Evolutionary conservation across 1,140 invertebrate species (phyloP).

Genomic region (Battus philenor): DNA sequence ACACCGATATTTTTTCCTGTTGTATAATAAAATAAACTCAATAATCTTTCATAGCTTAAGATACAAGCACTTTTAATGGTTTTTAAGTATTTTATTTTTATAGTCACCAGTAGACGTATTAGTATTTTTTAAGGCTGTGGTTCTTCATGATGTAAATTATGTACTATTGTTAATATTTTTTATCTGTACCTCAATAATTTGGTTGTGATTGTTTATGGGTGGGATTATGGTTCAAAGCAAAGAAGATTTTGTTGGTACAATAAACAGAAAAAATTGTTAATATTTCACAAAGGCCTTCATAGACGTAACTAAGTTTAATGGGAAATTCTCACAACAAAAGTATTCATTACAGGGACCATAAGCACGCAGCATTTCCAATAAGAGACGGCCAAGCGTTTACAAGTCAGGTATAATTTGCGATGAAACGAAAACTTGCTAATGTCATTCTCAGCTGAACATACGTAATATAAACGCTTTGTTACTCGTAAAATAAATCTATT

Average conservation of each 20-base stretch:
- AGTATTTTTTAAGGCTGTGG: too few species aligned
- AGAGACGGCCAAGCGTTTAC: constrained; percentile 55
- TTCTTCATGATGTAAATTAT: too few species aligned
- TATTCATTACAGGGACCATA: constrained; percentile 40
- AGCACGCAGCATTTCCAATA: constrained; percentile 39
- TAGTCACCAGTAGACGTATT: too few species aligned
- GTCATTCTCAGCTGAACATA: constrained; percentile 73
- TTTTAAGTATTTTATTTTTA: too few species aligned
- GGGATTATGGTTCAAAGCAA: constrained; percentile 36
- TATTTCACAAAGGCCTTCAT: constrained; percentile 18
- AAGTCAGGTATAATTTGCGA: constrained; percentile 63
- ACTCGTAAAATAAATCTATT: constrained; percentile 19
- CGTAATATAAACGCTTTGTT: constrained; percentile 61
- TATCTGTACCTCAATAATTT: not conserved
- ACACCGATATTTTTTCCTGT: too few species aligned
- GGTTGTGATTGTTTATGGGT: constrained; percentile 29
- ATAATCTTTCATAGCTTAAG: too few species aligned
- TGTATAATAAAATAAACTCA: too few species aligned
- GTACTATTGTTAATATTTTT: not conserved
- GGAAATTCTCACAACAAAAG: constrained; percentile 64
- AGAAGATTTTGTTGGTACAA: constrained; percentile 20
- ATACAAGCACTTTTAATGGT: too few species aligned
- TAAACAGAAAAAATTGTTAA: constrained; percentile 23
- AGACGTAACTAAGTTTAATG: constrained; percentile 50
- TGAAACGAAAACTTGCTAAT: constrained; percentile 69